Base-by-base conservation (phyloP, 2,113 vertebrate genomes). In the Tenebrosternarchus preto region DNA sequence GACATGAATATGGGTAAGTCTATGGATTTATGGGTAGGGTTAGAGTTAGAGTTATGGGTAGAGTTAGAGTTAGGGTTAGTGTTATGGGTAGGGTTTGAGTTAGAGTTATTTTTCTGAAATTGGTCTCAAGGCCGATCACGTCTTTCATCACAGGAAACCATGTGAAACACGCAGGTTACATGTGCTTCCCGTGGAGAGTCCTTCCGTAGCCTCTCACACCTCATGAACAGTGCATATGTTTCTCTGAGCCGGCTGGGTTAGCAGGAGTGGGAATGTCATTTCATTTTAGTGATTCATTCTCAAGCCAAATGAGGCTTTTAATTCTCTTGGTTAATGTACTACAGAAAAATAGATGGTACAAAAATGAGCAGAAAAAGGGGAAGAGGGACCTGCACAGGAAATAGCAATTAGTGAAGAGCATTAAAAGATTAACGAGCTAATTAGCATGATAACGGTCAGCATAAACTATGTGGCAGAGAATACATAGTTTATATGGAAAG, bases 361-460 rank as follows among this genome's bases (percentile, higher is more conserved):
- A 80, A 60, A 74, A 84, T 43, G 56, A 78, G 55, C 69, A 5
- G 27, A 31, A 46, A 46, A 31, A 50, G n/a, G n/a, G n/a, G n/a
- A n/a, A n/a, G n/a, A n/a, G n/a, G n/a, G n/a, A n/a, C n/a, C n/a
- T n/a, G 61, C 6, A 25, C 61, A 36, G 74, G 19, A 73, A 55
- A 69, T 63, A 17, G 70, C 20, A 25, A 76, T 57, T 29, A 71
- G 70, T 63, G 60, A 66, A 55, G 33, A 59, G 46, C 66, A 78
- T 76, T 85, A 81, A 85, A 82, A 71, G 33, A 74, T 31, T 80
- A 75, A 85, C 78, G 75, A 71, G 81, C 70, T 76, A 81, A 85
- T 85, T 81, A 77, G 75, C 76, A 71, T 50, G 70, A 77, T 76
- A 68, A 76, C 12, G 20, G 20, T 27, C 73, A 61, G 50, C 50